Percentiles rank a stretch among this genome's conserved stretches.
These are phyloP conservation scores for Hyperoplus lanceolatus DNA, from an alignment of 2,797 vertebrate species.

Conservation along the genomic window DNA sequence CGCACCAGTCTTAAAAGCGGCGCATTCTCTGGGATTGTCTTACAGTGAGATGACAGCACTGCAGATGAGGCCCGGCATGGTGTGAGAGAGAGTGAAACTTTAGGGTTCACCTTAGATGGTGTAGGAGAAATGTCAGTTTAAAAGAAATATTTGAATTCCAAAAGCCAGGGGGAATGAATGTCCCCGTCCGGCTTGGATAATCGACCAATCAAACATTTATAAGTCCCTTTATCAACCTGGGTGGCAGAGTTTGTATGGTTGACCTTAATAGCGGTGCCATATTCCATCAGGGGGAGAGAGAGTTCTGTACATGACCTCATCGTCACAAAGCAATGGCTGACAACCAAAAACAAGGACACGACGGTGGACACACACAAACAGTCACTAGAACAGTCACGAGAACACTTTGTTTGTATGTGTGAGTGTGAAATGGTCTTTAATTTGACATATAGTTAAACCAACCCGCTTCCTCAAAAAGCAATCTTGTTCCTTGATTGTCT, in stretches of 20 bases:
- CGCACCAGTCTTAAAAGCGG: conserved; percentile 55
- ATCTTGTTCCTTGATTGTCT: conserved; percentile 83
- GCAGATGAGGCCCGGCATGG: conserved; percentile 67
- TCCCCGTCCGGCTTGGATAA: conserved; percentile 65
- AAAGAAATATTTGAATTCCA: conserved; percentile 75
- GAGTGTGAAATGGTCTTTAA: conserved; percentile 61
- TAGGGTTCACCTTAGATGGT: conserved; percentile 33
- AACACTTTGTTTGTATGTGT: conserved; percentile 33
- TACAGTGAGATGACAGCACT: conserved; percentile 68
- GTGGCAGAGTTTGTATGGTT: conserved; percentile 54
- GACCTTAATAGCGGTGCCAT: conserved; percentile 58
- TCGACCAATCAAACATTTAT: conserved; percentile 81
- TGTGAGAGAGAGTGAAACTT: conserved; percentile 26
- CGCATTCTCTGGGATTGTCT: conserved; percentile 63
- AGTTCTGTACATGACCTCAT: conserved; percentile 71
- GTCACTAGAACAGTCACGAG: background rate
- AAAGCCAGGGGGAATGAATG: conserved; percentile 60
- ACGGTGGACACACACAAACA: conserved; percentile 34
- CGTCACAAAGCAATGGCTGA: conserved; percentile 43
- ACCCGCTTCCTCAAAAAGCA: conserved; percentile 78
- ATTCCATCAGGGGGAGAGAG: conserved; percentile 65
- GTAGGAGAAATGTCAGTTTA: conserved; percentile 65
- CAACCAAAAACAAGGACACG: conserved; percentile 48
- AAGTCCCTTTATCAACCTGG: conserved; percentile 70
- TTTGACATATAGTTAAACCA: conserved; percentile 81